phyloP scores from a whole-genome alignment of 2,113 vertebrate genomes.

The Leptobrachium ailaonicum region DNA sequence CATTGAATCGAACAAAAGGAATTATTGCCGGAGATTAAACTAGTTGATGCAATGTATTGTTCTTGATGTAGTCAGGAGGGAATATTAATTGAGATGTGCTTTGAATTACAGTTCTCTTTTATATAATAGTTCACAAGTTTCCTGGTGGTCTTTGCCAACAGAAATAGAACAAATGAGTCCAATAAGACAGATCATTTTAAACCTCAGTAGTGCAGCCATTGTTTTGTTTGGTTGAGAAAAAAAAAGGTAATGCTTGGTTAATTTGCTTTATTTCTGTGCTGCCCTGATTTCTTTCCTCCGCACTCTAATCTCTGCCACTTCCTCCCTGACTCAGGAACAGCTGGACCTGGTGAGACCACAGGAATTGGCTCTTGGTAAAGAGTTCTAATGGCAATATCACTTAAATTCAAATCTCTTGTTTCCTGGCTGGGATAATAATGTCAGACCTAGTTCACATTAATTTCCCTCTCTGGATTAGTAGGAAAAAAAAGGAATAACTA shows the following conservation, averaged over 20 bases:
- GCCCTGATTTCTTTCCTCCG: constrained; percentile 66
- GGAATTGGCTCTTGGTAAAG: constrained; percentile 80
- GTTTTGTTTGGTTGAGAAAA: constrained; percentile 75
- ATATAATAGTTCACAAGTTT: constrained; percentile 82
- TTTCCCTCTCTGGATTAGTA: constrained; percentile 13
- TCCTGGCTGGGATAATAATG: constrained; percentile 33
- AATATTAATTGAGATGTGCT: constrained; percentile 91
- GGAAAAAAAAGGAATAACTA: constrained; percentile 14
- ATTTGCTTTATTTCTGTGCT: constrained; percentile 84
- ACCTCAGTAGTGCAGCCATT: constrained; percentile 86
- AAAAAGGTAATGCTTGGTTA: constrained; percentile 97
- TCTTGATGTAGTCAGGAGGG: constrained; percentile 75
- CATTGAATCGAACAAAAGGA: constrained; percentile 75
- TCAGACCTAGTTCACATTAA: constrained; percentile 23
- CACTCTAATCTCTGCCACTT: constrained; percentile 77
- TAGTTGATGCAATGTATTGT: constrained; percentile 89
- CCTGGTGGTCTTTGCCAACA: constrained; percentile 90
- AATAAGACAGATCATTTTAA: constrained; percentile 83
- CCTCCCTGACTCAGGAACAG: constrained; percentile 85
- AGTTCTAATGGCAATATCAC: constrained; percentile 86
- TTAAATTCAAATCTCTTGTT: constrained; percentile 77
- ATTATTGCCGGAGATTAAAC: constrained; percentile 92
- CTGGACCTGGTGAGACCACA: constrained; percentile 76
- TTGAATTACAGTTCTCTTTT: constrained; percentile 80
- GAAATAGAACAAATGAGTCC: constrained; percentile 79